Evolutionary conservation across 2,113 vertebrate genomes (phyloP).

Genomic region (Varanus komodoensis): DNA sequence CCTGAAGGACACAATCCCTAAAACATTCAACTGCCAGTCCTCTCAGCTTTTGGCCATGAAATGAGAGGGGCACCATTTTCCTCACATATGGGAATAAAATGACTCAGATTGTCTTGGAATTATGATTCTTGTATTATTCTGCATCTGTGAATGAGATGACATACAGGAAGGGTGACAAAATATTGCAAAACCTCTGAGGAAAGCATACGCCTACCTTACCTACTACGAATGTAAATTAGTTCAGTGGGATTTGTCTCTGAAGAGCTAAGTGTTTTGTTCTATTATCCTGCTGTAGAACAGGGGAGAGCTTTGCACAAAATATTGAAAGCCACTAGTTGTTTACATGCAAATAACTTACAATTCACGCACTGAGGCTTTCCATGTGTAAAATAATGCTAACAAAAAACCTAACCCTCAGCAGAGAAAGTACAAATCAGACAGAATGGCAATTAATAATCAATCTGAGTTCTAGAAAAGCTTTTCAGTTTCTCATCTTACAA

Average conservation of each 20-base stretch:
- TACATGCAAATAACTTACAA: background rate
- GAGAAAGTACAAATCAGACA: background rate
- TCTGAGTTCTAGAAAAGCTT: background rate
- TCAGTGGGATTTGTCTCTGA: background rate
- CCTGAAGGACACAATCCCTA: too few species aligned
- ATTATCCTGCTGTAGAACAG: background rate
- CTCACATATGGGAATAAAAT: too few species aligned
- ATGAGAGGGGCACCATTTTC: too few species aligned
- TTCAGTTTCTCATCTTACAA: background rate
- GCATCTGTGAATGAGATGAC: background rate
- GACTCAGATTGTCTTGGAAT: background rate
- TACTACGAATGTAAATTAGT: background rate
- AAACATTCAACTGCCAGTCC: too few species aligned
- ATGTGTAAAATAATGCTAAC: background rate
- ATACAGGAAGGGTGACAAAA: background rate
- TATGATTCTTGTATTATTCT: background rate
- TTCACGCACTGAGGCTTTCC: background rate
- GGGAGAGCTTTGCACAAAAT: background rate
- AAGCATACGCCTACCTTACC: background rate
- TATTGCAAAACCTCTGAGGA: background rate
- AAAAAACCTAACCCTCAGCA: background rate
- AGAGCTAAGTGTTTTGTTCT: background rate
- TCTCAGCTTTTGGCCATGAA: too few species aligned
- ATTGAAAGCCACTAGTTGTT: background rate
- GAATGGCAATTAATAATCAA: constrained; percentile 10